Evolutionary conservation across 2,797 vertebrate species (phyloP).

Genomic region (Peromyscus eremicus): DNA sequence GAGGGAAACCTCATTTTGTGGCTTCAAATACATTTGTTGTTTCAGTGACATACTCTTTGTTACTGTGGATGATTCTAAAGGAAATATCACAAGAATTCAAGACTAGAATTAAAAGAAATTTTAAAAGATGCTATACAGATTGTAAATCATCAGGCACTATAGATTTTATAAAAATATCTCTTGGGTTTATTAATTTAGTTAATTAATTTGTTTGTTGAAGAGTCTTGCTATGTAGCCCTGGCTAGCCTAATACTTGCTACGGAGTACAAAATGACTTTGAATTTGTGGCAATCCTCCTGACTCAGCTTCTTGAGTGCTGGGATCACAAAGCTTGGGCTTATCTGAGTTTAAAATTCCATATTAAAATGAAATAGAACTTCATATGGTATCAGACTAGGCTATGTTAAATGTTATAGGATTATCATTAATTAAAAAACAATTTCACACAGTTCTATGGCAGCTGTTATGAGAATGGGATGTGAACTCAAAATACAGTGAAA

Average conservation of each 20-base stretch:
- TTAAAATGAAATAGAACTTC: slow-evolving; percentile 29
- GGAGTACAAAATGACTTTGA: neutral
- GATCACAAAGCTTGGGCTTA: neutral
- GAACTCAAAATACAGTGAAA: slow-evolving; percentile 26
- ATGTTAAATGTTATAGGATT: slow-evolving; percentile 9
- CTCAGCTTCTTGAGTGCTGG: neutral
- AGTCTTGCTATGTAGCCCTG: neutral
- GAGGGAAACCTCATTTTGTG: slow-evolving; percentile 28
- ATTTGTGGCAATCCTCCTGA: neutral
- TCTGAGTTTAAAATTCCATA: slow-evolving; percentile 42
- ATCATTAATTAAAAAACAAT: neutral
- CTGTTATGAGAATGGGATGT: neutral
- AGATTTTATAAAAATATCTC: slow-evolving; percentile 26
- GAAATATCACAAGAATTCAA: slow-evolving; percentile 44
- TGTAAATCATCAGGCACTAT: slow-evolving; percentile 24
- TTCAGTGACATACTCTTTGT: neutral
- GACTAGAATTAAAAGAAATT: slow-evolving; percentile 6
- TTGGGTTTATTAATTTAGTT: neutral
- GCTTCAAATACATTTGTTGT: slow-evolving; percentile 2
- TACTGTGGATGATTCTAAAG: neutral
- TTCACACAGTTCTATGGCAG: neutral
- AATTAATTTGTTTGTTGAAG: neutral
- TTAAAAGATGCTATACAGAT: neutral
- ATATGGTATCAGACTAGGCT: neutral
- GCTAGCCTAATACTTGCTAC: neutral